These are phyloP conservation scores for Cheracebus regulus DNA, from an alignment of 2,797 vertebrate genomes.

Conservation along the genomic window DNA sequence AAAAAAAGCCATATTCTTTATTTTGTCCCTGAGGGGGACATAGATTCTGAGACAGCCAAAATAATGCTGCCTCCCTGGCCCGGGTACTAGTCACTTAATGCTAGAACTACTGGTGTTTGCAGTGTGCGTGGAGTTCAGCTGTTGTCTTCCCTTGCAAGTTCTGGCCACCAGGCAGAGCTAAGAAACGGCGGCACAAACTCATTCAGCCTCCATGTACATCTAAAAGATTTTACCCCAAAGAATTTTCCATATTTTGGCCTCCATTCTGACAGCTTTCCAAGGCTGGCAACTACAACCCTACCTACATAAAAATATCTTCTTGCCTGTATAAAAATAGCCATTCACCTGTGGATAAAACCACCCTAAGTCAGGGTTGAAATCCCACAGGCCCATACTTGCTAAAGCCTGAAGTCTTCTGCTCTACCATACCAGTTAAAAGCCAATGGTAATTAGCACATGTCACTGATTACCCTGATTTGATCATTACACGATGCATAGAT, in stretches of 20 bases:
- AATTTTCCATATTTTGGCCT: not conserved
- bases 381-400: not conserved
- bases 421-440: not conserved
- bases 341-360: not conserved
- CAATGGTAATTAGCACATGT: not conserved
- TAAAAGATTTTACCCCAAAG: not conserved
- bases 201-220: not conserved
- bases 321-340: not conserved
- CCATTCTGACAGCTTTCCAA: not conserved
- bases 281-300: not conserved
- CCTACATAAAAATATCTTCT: not conserved
- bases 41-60: not conserved
- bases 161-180: not conserved
- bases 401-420: not conserved
- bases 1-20: not conserved
- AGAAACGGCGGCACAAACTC: not conserved
- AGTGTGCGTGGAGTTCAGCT: not conserved
- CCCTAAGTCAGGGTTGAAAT: not conserved
- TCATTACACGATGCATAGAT: not conserved
- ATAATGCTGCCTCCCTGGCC: not conserved
- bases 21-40: not conserved
- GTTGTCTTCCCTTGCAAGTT: not conserved
- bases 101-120: not conserved
- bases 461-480: not conserved
- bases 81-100: not conserved